Evolutionary conservation across 2,113 vertebrate genomes (phyloP), one percentile per base, ranked within the genome.

Genomic region (Astatotilapia flaviijosephi): DNA sequence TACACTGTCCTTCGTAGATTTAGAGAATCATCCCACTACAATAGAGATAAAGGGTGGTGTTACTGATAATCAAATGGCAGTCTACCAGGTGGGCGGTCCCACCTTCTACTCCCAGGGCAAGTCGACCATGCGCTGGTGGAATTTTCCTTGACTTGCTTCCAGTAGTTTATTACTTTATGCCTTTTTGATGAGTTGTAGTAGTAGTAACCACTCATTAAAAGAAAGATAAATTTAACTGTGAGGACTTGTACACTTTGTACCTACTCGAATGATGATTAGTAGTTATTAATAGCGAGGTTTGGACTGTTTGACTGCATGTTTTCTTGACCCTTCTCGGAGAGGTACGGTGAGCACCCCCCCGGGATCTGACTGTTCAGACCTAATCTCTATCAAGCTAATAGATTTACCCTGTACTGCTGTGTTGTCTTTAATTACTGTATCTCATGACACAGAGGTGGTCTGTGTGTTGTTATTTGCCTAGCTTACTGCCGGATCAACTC

Each of bases 341-440:
- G 31, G 86, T 77, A 81, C 35, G 70, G 89, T 3, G 3, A 82
- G 42, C 65, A 10, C 10, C 56, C 58, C 91, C n/a, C 82, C 82
- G 89, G 88, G 94, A 90, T 92, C 92, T 85, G 83, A 92, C 91
- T 92, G 83, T 90, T 91, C 80, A 87, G 83, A 89, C 87, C 95
- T 96, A 95, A 95, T 95, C 94, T 93, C 91, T 92, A 82, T 89
- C 92, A 86, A 90, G 90, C 87, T 96, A 96, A 96, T 95, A 96
- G 93, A 95, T 96, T 96, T 94, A 95, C 91, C 92, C 91, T 89
- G 90, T 62, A 87, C 90, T 84, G 93, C 92, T 75, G 87, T 92
- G 94, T 95, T 95, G 94, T 93, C 90, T 95, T 96, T 95, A 96
- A 96, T 96, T 94, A 95, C 92, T 94, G 89, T 95, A 94, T 95